Evolutionary conservation across 2,797 vertebrate genomes (phyloP).

Genomic region (Trachops cirrhosus): DNA sequence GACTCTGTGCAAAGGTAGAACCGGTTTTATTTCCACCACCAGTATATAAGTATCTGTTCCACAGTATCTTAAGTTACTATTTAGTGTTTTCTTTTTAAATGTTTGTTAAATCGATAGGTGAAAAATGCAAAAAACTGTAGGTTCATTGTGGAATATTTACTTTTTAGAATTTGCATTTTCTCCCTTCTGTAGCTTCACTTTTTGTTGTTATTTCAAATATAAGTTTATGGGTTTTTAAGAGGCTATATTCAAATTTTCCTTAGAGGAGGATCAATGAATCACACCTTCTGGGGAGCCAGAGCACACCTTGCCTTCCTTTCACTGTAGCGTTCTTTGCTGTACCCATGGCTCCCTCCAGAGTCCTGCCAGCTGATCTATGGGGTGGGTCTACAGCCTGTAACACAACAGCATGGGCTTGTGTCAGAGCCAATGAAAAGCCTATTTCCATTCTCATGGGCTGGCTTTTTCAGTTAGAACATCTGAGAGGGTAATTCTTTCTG

Average conservation of each 20-base stretch:
- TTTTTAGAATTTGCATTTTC: neutral
- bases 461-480: neutral
- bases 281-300: neutral
- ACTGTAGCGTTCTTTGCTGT: neutral
- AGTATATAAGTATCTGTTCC: neutral
- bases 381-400: neutral
- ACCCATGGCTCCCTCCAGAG: neutral
- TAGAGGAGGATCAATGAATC: neutral
- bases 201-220: neutral
- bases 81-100: neutral
- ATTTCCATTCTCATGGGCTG: neutral
- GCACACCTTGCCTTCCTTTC: neutral
- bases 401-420: neutral
- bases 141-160: neutral
- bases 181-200: neutral
- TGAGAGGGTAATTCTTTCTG: neutral
- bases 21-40: too few relatives aligned
- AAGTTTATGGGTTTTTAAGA: neutral
- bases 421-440: neutral
- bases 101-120: neutral
- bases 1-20: neutral
- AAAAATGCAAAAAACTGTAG: neutral
- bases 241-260: neutral
- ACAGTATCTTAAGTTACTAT: neutral
- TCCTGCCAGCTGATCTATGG: neutral